Base-by-base conservation (phyloP, 1,140 invertebrate genomes). In the Leptinotarsa defecta region DNA sequence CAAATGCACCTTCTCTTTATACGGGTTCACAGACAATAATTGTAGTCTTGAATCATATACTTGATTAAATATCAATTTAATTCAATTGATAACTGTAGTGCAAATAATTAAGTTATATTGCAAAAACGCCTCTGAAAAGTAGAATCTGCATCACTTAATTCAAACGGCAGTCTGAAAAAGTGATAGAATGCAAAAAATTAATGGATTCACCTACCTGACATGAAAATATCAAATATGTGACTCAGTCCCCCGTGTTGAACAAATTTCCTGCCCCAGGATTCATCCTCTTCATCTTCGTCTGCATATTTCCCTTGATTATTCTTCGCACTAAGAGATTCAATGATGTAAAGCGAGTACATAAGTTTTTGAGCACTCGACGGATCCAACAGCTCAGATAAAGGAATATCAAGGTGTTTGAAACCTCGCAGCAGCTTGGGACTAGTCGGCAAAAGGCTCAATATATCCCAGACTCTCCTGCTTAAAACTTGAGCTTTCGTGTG, bases 311-410 rank as follows among this genome's bases (percentile, higher is more conserved):
- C 71, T 69, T 75, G 78, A 27, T 19, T n/a, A 57, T 19, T 78
- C 52, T 76, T 81, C 3, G 75, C 71, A 69, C 76, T 77, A 62
- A 94, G 83, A 17, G 90, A 90, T 81, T 97, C 96, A 2, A 98
- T 93, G 72, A 98, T 97, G 83, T 97, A 96, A 61, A 98, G 85
- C 1, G 95, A 96, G 84, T 98, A 98, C 94, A 98, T 97, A 63
- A 98, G 89, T 83, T 96, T 96, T 85, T 98, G 96, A 1, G 96
- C 93, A 85, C 94, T 95, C 2, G 91, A 90, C 1, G 95, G 94
- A 86, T 96, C 93, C 1, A 98, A 87, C 1, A 97, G 84, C 79
- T 93, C 91, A 24, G 91, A 89, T 77, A 96, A 86, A 76, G 91
- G 90, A 68, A 78, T 84, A 74, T 85, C 89, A 0, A 95, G 86